Evolutionary conservation across 2,113 vertebrate species (phyloP).

Genomic region (Halichoerus grypus): DNA sequence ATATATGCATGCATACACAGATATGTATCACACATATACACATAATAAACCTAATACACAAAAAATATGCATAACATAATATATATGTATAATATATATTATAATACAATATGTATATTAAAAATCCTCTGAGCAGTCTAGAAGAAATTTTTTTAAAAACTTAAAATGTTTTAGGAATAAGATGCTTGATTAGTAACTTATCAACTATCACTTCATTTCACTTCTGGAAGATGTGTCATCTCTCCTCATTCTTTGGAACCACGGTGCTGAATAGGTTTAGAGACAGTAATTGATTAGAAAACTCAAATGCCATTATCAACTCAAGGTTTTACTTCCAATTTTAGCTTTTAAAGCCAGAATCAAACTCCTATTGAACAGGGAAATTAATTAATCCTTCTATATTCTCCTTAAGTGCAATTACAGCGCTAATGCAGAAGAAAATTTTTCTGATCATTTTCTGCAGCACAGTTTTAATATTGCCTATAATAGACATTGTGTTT

Average conservation of each 20-base stretch:
- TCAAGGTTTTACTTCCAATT: conserved; percentile 68
- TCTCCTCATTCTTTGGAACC: conserved; percentile 23
- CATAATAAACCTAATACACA: not conserved
- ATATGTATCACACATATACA: not conserved
- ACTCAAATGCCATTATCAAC: conserved; percentile 37
- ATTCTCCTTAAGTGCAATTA: conserved; percentile 48
- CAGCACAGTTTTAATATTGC: not conserved
- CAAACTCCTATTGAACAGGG: conserved; percentile 44
- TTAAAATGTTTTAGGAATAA: not conserved
- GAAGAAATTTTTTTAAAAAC: not conserved
- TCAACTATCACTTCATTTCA: conserved; percentile 1
- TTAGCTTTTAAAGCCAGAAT: conserved; percentile 59
- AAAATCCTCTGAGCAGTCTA: not conserved
- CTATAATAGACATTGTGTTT: not conserved
- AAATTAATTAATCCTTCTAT: conserved; percentile 73
- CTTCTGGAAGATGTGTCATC: not conserved
- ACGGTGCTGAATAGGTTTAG: conserved; percentile 52
- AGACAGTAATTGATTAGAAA: conserved; percentile 67
- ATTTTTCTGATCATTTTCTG: conserved; percentile 48
- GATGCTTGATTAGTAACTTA: not conserved
- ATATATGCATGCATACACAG: not conserved
- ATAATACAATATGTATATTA: not conserved
- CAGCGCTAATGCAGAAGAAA: not conserved
- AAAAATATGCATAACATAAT: not conserved
- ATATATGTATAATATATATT: not conserved